Base-by-base conservation (phyloP, 1,140 invertebrate species). In the Semibalanus balanoides region DNA sequence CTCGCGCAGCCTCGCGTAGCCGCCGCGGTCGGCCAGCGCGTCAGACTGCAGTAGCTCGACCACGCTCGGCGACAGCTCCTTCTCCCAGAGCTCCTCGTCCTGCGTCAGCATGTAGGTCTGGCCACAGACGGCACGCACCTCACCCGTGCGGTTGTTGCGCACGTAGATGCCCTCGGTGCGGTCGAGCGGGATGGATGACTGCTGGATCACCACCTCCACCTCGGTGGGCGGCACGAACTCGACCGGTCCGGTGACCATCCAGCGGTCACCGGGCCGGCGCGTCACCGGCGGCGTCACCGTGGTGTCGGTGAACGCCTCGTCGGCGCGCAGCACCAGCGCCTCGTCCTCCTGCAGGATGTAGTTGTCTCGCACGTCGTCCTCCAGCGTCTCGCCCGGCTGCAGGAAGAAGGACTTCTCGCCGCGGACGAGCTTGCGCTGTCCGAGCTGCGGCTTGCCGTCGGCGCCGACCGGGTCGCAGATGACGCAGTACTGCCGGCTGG, bases 121-220 rank as follows among this genome's bases (percentile, higher is more conserved):
- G 22, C 86, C 86, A 74, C 82, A 84, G n/a, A 87, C 81, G 29
- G 84, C 82, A 73, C 86, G 80, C 19, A 87, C 85, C 83, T 85
- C 83, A 76, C 86, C 86, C 80, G 81, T 83, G 78, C 87, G 86
- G 29, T 86, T 83, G 79, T 87, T 84, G 43, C 86, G 76, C 74
- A 87, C 85, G 81, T 87, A 87, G 76, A 87, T 86, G 72, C 86
- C 86, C 81, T 87, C 86, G 81, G 86, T 87, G 75, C 86, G 85
- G 81, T 87, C 86, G 73, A 87, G 79, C 74, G 86, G 85, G 69
- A 87, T 87, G 30, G 86, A 84, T 74, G 82, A 80, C 76, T 84
- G 78, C 77, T 85, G 83, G 70, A 82, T 82, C 3, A 87, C 79
- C 30, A 87, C 85, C 78, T 87, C 85, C 9, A 87, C 85, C 80